Evolutionary conservation across 2,888 invertebrate genomes (phyloP).

Genomic region (Capitulum mitella): DNA sequence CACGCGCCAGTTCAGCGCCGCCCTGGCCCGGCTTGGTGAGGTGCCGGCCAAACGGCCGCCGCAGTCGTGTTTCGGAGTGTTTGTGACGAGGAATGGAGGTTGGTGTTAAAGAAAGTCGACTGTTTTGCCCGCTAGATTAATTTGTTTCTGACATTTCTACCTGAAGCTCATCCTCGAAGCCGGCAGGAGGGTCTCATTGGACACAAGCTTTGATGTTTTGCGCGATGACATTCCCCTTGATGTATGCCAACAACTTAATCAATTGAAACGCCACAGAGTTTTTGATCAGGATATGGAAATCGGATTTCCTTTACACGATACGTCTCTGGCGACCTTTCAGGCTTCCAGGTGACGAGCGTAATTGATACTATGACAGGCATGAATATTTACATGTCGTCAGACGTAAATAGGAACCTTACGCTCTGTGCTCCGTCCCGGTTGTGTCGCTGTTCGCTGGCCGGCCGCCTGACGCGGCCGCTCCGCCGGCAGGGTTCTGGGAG

Average conservation of each 20-base stretch:
- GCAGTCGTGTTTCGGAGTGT: background rate
- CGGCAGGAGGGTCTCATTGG: too few species aligned
- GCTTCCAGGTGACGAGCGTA: too few species aligned
- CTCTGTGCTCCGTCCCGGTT: background rate
- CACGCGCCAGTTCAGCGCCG: background rate
- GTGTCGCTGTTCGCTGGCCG: background rate
- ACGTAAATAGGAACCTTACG: background rate
- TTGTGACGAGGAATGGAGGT: background rate
- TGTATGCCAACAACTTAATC: too few species aligned
- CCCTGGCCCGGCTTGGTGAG: conserved; percentile 7
- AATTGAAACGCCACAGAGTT: too few species aligned
- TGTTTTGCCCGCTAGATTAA: too few species aligned
- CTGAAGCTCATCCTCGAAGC: background rate
- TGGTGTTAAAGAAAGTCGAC: background rate
- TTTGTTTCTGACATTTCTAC: background rate
- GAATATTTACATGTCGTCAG: too few species aligned
- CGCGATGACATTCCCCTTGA: too few species aligned
- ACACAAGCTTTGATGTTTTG: too few species aligned
- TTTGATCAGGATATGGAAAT: too few species aligned
- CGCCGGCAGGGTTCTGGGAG: background rate
- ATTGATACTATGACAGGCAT: too few species aligned
- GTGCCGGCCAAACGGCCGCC: background rate
- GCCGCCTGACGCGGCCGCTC: background rate
- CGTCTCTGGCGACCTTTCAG: background rate
- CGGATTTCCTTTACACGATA: too few species aligned